Evolutionary conservation across 2,113 vertebrate species (phyloP), one percentile per base, ranked within the genome.

Genomic region (Pampusana beccarii): DNA sequence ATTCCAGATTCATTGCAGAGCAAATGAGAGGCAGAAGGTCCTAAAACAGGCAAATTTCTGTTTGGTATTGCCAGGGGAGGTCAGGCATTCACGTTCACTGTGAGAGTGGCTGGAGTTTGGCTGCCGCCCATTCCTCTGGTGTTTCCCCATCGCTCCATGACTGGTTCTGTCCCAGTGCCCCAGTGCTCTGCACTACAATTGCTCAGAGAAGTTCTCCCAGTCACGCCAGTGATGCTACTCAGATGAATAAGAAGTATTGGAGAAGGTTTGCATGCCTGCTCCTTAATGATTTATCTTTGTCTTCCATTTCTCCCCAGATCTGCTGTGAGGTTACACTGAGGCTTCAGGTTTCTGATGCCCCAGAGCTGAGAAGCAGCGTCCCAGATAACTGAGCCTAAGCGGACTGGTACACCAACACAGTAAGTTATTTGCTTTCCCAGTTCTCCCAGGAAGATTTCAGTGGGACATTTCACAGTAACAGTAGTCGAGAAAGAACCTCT

Each of bases 401-500:
- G 3, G 16, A 86, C 15, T 57, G 46, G 24, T 69, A 58, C 46
- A 46, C 23, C 15, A 85, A 54, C 36, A 66, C 24, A 44, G 48
- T 85, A 66, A 94, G 53, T 85, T 67, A 58, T 18, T 73, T 84
- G 42, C 54, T 57, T 96, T 95, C 58, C 48, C 3, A n/a, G n/a
- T 96, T 96, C 69, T 93, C 94, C 75, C 24, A 86, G 88, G 74
- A 95, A 77, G 38, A 95, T 86, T 69, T 80, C 58, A 62, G 16
- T 53, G 66, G 83, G 78, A 94, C 95, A 96, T 25, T 67, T 80
- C 62, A 50, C 28, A 40, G 61, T 62, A 15, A 33, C 31, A 60
- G 51, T 82, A 64, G 42, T 28, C 36, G 42, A 73, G 85, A 84
- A 86, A 85, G 53, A 92, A 14, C 26, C 42, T 65, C 44, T 70